phyloP scores from a whole-genome alignment of 1,140 invertebrate genomes.

The Temnothorax curvispinosus region DNA sequence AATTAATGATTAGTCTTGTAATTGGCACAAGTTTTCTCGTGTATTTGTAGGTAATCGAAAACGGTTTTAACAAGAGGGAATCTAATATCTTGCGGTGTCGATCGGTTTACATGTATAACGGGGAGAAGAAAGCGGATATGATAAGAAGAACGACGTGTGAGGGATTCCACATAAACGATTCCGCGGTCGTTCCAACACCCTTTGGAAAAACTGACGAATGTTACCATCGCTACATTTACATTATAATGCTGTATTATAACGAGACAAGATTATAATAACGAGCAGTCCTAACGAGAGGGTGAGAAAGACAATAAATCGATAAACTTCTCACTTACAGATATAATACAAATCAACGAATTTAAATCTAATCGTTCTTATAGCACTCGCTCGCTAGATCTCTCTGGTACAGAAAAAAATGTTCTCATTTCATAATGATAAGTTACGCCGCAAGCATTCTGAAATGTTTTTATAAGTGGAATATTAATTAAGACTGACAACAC shows the following conservation, averaged over 20 bases:
- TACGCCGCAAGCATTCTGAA: constrained; percentile 35
- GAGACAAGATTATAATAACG: constrained; percentile 13
- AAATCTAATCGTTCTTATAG: constrained; percentile 14
- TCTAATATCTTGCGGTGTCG: background rate
- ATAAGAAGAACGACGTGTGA: constrained; percentile 21
- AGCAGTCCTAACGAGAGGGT: constrained; percentile 10
- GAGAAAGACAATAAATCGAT: constrained; percentile 29
- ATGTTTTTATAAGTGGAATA: constrained; percentile 27
- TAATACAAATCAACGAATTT: constrained; percentile 49
- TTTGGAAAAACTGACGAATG: constrained; percentile 1
- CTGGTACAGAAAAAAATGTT: constrained; percentile 9
- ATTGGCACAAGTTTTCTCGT: constrained; percentile 53
- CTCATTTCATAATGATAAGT: constrained; percentile 34
- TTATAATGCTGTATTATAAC: constrained; percentile 36
- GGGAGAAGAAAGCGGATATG: constrained; percentile 4
- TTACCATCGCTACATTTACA: constrained; percentile 7
- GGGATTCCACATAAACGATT: background rate
- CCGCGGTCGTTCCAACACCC: constrained; percentile 1
- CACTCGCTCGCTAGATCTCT: constrained; percentile 9
- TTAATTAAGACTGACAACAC: constrained; percentile 10
- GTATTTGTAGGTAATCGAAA: constrained; percentile 21
- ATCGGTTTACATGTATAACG: background rate
- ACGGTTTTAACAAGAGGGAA: background rate
- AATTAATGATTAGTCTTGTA: constrained; percentile 55
- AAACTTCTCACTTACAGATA: constrained; percentile 9